These are phyloP conservation scores for Morpho helenor DNA, from an alignment of 2,888 invertebrate species.

Conservation along the genomic window DNA sequence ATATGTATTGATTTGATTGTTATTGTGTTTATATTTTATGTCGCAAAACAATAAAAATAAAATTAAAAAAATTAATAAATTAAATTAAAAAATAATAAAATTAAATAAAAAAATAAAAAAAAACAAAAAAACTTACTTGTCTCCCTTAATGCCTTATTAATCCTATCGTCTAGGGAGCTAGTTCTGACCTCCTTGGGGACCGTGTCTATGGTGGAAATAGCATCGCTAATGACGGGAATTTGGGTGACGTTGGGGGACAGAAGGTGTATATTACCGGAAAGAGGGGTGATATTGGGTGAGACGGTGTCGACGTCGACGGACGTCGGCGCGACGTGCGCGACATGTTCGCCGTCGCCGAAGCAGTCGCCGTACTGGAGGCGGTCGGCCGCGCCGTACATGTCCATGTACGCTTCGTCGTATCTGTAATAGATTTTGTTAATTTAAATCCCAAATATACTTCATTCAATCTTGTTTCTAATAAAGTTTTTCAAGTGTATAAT, in stretches of 20 bases:
- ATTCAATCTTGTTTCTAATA: too few species aligned
- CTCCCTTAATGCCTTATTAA: constrained; percentile 48
- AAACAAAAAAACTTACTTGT: constrained; percentile 38
- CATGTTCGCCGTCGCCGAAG: constrained; percentile 38
- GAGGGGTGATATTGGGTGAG: constrained; percentile 16
- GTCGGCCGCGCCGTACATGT: constrained; percentile 67
- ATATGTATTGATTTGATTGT: too few species aligned
- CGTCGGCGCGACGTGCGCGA: neutral
- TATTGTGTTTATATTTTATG: too few species aligned
- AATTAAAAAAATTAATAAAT: too few species aligned
- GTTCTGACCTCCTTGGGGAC: constrained; percentile 10
- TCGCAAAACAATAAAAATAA: too few species aligned
- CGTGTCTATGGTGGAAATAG: constrained; percentile 5
- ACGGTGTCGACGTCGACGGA: constrained; percentile 7
- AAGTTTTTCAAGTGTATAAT: too few species aligned
- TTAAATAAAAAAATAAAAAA: too few species aligned
- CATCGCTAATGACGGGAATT: constrained; percentile 14
- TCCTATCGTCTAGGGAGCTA: constrained; percentile 56
- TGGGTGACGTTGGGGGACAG: constrained; percentile 10
- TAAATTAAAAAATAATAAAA: too few species aligned
- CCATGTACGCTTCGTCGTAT: constrained; percentile 69
- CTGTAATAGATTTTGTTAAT: constrained; percentile 29
- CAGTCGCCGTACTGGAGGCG: constrained; percentile 69
- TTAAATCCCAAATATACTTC: too few species aligned
- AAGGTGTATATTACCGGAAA: constrained; percentile 1